Evolutionary conservation across 2,888 invertebrate genomes (phyloP).

Genomic region (Linnaemya vulpina): DNA sequence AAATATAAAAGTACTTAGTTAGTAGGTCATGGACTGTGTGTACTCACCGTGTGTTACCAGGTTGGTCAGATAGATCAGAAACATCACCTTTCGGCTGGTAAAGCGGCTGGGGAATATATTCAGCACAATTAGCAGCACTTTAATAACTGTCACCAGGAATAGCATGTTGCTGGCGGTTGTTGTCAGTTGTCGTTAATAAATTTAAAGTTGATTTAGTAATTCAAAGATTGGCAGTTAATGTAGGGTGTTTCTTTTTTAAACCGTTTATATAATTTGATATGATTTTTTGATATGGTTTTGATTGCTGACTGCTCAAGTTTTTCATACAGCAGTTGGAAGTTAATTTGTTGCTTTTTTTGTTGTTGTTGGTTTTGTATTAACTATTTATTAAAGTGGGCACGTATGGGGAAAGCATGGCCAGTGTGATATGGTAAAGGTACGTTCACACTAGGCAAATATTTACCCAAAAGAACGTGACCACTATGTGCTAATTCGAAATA

Average conservation of each 20-base stretch:
- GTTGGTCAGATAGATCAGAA: slow-evolving; percentile 82
- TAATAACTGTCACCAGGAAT: slow-evolving; percentile 83
- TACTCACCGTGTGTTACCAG: slow-evolving; percentile 83
- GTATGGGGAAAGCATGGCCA: too few species aligned
- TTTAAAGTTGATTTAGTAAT: background rate
- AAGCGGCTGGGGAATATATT: slow-evolving; percentile 83
- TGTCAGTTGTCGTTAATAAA: background rate
- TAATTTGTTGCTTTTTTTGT: too few species aligned
- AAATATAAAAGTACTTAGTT: slow-evolving; percentile 15
- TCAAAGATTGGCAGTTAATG: background rate
- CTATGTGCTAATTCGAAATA: too few species aligned
- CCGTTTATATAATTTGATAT: background rate
- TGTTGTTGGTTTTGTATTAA: too few species aligned
- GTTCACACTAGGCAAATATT: too few species aligned
- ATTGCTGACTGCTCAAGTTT: too few species aligned
- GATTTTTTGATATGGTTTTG: background rate
- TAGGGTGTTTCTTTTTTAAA: too few species aligned
- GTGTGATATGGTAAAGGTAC: too few species aligned
- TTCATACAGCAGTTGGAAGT: too few species aligned
- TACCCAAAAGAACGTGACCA: too few species aligned
- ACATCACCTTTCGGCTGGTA: slow-evolving; percentile 83
- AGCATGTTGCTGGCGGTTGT: slow-evolving; percentile 74
- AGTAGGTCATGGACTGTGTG: background rate
- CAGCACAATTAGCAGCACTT: slow-evolving; percentile 82
- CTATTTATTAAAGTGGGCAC: too few species aligned